These are phyloP conservation scores for Leucosticte australis DNA, from an alignment of 2,113 vertebrate genomes.

Conservation along the genomic window DNA sequence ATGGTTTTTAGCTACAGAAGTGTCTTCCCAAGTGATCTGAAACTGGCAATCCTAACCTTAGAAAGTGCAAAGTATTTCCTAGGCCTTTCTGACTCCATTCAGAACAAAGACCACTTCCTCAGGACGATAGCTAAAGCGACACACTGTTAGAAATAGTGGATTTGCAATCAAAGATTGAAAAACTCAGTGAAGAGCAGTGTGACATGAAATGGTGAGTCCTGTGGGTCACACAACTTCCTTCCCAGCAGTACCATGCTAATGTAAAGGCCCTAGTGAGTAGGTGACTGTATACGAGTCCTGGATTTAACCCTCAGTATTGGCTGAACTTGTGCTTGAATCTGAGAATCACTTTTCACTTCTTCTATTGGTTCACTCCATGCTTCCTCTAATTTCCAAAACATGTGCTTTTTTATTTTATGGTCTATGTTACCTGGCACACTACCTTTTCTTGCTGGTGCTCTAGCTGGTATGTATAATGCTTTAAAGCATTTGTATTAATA, in stretches of 20 bases:
- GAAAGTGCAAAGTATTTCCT: background rate
- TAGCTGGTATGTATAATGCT: background rate
- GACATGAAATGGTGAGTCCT: background rate
- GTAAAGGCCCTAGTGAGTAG: background rate
- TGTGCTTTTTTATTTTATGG: background rate
- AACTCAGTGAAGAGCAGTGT: background rate
- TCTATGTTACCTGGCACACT: background rate
- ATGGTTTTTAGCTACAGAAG: background rate
- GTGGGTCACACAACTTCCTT: background rate
- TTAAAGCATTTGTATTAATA: background rate
- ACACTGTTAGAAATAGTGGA: background rate
- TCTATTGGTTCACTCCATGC: background rate
- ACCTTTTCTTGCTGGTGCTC: background rate
- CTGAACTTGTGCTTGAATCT: background rate
- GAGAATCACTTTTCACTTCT: background rate
- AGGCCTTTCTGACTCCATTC: background rate
- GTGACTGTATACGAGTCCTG: background rate
- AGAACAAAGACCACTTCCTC: background rate
- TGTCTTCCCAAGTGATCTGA: background rate
- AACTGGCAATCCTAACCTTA: background rate
- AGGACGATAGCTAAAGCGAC: background rate
- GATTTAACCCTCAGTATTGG: background rate
- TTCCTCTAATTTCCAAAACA: background rate
- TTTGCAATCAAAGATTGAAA: background rate
- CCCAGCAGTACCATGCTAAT: background rate